phyloP scores from a whole-genome alignment of 2,113 vertebrate species.

The Panthera tigris region DNA sequence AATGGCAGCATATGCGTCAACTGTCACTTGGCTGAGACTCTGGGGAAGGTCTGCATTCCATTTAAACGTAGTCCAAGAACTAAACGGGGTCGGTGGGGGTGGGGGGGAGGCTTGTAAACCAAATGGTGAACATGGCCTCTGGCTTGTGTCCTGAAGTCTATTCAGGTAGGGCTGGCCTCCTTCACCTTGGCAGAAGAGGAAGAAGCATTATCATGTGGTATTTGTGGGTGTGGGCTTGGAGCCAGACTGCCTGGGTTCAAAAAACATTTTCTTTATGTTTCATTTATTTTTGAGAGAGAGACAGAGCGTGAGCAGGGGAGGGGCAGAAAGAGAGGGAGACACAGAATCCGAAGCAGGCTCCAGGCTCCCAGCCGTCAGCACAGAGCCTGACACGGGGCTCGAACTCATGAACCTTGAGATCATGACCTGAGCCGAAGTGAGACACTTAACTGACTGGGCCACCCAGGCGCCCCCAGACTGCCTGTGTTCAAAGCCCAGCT shows the following conservation, averaged over 20 bases:
- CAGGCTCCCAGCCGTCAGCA: no score
- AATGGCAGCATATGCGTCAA: background rate
- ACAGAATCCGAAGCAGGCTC: no score
- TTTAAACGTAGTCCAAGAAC: background rate
- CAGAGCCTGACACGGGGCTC: no score
- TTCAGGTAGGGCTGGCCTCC: background rate
- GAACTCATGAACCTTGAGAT: no score
- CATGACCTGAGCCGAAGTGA: no score
- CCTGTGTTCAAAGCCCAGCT: background rate
- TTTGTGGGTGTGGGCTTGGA: background rate
- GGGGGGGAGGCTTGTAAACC: background rate
- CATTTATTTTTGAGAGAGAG: no score
- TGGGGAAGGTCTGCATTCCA: background rate
- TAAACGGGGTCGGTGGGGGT: background rate
- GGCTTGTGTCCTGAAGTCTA: background rate
- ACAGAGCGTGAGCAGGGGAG: no score
- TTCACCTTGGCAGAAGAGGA: background rate
- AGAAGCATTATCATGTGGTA: background rate
- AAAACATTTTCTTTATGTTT: no score
- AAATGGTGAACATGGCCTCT: background rate
- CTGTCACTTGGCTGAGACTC: slow-evolving; percentile 4
- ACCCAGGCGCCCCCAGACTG: background rate
- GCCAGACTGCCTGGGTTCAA: background rate
- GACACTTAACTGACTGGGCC: no score
- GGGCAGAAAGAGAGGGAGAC: no score